These are phyloP conservation scores for Catharus bicknelli DNA, from an alignment of 2,113 vertebrate species.

Conservation along the genomic window DNA sequence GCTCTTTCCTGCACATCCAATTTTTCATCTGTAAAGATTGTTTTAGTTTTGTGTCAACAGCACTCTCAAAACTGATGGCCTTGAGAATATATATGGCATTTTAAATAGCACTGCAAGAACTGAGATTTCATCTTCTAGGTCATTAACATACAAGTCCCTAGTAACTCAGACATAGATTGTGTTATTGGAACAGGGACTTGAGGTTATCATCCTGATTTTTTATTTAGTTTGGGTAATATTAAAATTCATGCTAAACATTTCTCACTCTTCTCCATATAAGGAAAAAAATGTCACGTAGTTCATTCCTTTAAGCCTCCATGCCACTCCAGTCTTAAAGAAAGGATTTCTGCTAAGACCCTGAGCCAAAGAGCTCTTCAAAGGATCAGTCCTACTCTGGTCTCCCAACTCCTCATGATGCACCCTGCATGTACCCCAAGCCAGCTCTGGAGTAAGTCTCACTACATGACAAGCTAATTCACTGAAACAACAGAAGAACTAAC, in stretches of 20 bases:
- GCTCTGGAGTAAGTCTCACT: background rate
- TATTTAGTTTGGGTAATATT: background rate
- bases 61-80: background rate
- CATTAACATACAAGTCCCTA: background rate
- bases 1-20: background rate
- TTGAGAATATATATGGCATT: background rate
- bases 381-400: accelerated
- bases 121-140: background rate
- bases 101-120: background rate
- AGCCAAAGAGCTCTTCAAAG: background rate
- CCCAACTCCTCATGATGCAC: background rate
- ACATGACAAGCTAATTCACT: background rate
- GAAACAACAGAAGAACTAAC: background rate
- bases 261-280: background rate
- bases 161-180: background rate
- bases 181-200: background rate
- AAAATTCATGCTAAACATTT: background rate
- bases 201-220: background rate
- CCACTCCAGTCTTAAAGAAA: background rate
- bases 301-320: background rate
- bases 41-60: background rate
- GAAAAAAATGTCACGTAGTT: background rate
- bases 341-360: background rate
- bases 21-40: background rate
- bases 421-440: background rate